Base-by-base conservation (phyloP, 2,113 vertebrate species). In the Aramus guarauna region DNA sequence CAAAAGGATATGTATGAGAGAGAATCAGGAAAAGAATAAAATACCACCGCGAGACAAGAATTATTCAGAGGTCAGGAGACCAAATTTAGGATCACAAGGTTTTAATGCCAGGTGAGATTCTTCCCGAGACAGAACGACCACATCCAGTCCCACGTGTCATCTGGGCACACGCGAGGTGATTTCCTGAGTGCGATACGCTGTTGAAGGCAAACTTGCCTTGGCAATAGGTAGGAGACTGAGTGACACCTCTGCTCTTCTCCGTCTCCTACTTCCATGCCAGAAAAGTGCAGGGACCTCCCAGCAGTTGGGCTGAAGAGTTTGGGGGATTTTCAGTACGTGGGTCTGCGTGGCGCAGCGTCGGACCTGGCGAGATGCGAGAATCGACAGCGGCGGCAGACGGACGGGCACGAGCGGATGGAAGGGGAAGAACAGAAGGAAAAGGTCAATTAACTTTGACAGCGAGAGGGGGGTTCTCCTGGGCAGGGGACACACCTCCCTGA, bases 121-220 rank as follows among this genome's bases (percentile, higher is more conserved):
- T 69, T 85, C 78, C 77, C 17, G 27, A 66, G 41, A 39, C 55
- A 69, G 52, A 78, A 41, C 1, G 11, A 60, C 27, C 32, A 45
- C 56, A 4, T 60, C 18, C 55, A 58, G 50, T 30, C 85, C 66
- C 63, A 32, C 9, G 1, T 15, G 29, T 37, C 88, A 55, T 3
- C 58, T 12, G 47, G 71, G 9, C 62, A 53, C 5, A 17, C 0
- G 0, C 0, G 0, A 9, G 36, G 14, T 3, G 26, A 53, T 58
- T 85, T 68, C 50, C 83, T 30, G 41, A 90, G 71, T 12, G n/a
- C 18, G 21, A 41, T 2, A 62, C 60, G 90, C 36, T 26, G 74
- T 41, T 27, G 74, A 59, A 27, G 45, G 29, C 5, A 17, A 95
- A 82, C 27, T 36, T 45, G 41, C 68, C 15, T 1, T n/a, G 43